phyloP scores from a whole-genome alignment of 92 coral and sea anemone species.

The Parazoanthus atlanticus region DNA sequence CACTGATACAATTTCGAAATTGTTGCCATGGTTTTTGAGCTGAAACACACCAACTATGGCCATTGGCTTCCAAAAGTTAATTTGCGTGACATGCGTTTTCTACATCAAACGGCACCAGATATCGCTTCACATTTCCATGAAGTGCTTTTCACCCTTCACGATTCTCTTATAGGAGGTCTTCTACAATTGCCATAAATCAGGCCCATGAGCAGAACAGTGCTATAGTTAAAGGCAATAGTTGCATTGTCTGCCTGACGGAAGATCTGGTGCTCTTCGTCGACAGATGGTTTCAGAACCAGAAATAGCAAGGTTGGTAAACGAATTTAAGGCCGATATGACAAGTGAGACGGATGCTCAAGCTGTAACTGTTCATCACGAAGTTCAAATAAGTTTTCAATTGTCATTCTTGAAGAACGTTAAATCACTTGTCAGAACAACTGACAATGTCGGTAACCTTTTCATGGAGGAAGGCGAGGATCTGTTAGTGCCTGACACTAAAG shows the following conservation, averaged over 20 bases:
- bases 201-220: constrained; percentile 71
- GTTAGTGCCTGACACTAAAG: constrained; percentile 59
- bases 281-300: constrained; percentile 38
- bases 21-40: constrained; percentile 5
- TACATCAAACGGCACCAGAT: constrained; percentile 52
- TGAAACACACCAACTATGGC: constrained; percentile 62
- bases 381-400: constrained; percentile 56
- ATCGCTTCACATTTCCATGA: constrained; percentile 43
- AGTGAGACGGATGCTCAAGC: constrained; percentile 21
- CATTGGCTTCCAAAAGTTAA: constrained; percentile 76
- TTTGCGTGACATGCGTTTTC: constrained; percentile 54
- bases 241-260: constrained; percentile 64
- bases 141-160: constrained; percentile 55
- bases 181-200: constrained; percentile 67
- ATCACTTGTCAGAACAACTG: constrained; percentile 51
- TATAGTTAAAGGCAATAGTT: constrained; percentile 67
- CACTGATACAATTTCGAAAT: background rate
- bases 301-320: constrained; percentile 37
- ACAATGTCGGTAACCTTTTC: constrained; percentile 70
- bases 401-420: constrained; percentile 60
- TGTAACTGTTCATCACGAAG: constrained; percentile 56
- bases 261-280: constrained; percentile 59
- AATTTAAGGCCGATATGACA: constrained; percentile 44
- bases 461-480: constrained; percentile 61
- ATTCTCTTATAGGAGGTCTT: constrained; percentile 55